Percentiles rank a stretch among this genome's conserved stretches.
Evolutionary conservation across 2,797 vertebrate species (phyloP).

Genomic region (Loriculus beryllinus): DNA sequence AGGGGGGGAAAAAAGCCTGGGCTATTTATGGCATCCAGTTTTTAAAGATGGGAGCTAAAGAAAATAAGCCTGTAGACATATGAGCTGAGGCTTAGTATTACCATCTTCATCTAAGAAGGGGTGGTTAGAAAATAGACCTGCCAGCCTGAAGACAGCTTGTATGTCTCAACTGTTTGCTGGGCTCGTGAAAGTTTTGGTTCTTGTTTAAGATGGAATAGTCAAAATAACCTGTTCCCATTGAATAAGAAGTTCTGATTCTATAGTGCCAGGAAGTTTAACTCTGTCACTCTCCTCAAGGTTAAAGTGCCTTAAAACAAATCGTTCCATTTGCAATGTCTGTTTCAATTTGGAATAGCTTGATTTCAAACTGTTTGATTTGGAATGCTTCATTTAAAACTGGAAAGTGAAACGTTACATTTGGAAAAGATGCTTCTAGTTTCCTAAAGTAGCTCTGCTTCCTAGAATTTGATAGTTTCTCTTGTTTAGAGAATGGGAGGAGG

Average conservation of each 20-base stretch:
- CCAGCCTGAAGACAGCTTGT: not conserved
- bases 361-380: not conserved
- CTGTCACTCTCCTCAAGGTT: not conserved
- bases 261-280: not conserved
- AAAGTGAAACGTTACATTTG: not conserved
- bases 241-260: not conserved
- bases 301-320: not conserved
- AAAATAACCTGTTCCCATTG: slow-evolving; percentile 4
- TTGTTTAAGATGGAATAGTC: not conserved
- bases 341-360: not conserved
- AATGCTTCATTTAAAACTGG: not conserved
- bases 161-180: not conserved
- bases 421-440: not conserved
- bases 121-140: slow-evolving; percentile 1
- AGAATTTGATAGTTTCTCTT: not conserved
- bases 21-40: slow-evolving; percentile 59
- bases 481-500: not conserved
- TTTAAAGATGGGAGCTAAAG: slow-evolving; percentile 52
- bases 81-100: slow-evolving; percentile 31
- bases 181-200: not conserved
- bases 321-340: not conserved
- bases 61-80: slow-evolving; percentile 43
- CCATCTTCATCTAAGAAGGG: not conserved
- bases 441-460: not conserved
- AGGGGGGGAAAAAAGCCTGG: not conserved